Evolutionary conservation across 2,797 vertebrate species (phyloP).

Genomic region (Girardinus metallicus): DNA sequence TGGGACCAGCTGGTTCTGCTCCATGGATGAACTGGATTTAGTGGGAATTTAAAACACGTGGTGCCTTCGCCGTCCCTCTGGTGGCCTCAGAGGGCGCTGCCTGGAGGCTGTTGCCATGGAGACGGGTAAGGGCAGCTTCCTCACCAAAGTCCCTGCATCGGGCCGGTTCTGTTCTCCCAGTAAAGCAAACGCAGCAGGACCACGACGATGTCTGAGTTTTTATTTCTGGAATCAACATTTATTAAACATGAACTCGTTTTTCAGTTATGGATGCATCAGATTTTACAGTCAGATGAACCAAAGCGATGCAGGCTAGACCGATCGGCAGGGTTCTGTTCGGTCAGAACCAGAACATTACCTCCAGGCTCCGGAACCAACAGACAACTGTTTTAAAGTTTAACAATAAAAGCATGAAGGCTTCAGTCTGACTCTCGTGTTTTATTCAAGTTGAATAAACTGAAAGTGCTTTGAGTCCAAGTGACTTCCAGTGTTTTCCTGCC

Average conservation of each 20-base stretch:
- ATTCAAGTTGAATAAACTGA: too few relatives aligned
- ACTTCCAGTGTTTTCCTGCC: too few relatives aligned
- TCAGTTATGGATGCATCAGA: neutral
- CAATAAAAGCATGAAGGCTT: neutral
- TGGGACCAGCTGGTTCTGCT: neutral
- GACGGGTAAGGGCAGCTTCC: neutral
- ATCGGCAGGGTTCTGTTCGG: neutral
- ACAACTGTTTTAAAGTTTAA: neutral
- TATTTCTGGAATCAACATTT: neutral
- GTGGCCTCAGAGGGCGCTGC: neutral
- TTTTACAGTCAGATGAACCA: neutral
- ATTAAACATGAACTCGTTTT: neutral
- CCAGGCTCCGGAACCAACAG: neutral
- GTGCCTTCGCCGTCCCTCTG: slow-evolving; percentile 27
- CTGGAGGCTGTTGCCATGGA: slow-evolving; percentile 27
- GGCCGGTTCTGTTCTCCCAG: slow-evolving; percentile 1
- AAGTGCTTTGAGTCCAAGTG: too few relatives aligned
- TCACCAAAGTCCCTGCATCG: slow-evolving; percentile 17
- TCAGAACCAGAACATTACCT: neutral
- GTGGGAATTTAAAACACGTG: neutral
- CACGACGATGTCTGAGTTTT: neutral
- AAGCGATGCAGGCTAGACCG: neutral
- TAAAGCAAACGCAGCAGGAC: slow-evolving; percentile 24
- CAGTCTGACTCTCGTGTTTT: neutral
- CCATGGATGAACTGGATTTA: neutral